Evolutionary conservation across 2,888 invertebrate genomes (phyloP), one percentile per base, ranked within the genome.

Genomic region (Aplocera efformata): DNA sequence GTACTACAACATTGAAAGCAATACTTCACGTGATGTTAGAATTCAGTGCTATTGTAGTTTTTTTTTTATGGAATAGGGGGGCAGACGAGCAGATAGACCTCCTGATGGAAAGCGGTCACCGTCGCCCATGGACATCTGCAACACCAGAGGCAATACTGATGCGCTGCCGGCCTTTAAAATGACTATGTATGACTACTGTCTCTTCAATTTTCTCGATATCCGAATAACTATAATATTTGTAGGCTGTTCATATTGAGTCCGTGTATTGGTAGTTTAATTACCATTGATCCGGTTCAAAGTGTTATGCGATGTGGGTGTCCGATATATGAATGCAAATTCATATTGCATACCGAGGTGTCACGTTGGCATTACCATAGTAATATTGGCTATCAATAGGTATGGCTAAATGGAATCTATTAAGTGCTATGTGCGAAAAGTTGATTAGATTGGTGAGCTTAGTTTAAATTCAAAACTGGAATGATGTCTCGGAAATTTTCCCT

Each of bases 221-320:
- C 17, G 13, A 42, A 69, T 42, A 45, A 56, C 54, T 72, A 78
- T n/a, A n/a, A n/a, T n/a, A n/a, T 79, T 74, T 63, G 68, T 73
- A 79, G 66, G 68, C 76, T 62, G 71, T 76, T 75, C 79, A 74
- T 77, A 79, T 67, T 70, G 68, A 54, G 79, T 84, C 75, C 86
- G 86, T 86, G 86, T 82, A 82, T 81, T 82, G 86, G 79, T 78
- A 79, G 75, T 82, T 85, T 86, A 88, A 88, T 88, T 86, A 85
- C 82, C 67, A 72, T 74, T 82, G 82, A 85, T 85, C 80, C 83
- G 79, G 80, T 76, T 64, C 70, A 58, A 56, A 63, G 70, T 64
- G 74, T 69, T 76, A 74, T 74, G 72, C 86, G 79, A 80, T 80
- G 86, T 88, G 86, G 86, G 86, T 86, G 86, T 86, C 66, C 86